Evolutionary conservation across 1,140 invertebrate genomes (phyloP).

Genomic region (Bombus terrestris): DNA sequence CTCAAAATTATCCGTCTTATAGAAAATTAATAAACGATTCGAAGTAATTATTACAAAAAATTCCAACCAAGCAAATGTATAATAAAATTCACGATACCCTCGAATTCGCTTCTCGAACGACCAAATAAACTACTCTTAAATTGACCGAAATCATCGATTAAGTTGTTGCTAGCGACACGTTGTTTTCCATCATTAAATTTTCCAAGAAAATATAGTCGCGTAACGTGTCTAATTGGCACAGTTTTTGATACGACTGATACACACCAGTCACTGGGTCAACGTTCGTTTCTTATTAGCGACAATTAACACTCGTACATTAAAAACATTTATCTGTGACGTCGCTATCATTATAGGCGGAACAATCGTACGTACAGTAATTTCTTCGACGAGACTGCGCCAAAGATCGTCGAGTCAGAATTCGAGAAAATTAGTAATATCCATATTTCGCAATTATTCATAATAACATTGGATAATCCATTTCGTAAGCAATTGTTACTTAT

Average conservation of each 20-base stretch:
- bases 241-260: constrained; percentile 43
- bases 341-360: constrained; percentile 43
- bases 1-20: background rate
- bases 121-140: background rate
- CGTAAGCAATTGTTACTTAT: too few species aligned
- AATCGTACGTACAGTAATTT: constrained; percentile 35
- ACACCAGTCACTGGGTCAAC: constrained; percentile 59
- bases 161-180: background rate
- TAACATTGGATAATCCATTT: too few species aligned
- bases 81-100: background rate
- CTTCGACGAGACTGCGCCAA: background rate
- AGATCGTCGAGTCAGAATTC: background rate
- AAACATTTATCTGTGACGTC: constrained; percentile 64
- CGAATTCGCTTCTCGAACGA: background rate
- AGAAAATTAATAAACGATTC: background rate
- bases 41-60: background rate
- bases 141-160: background rate
- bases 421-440: background rate
- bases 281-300: constrained; percentile 58
- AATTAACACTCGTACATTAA: constrained; percentile 59
- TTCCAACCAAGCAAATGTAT: background rate
- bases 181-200: background rate
- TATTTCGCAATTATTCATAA: too few species aligned
- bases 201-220: background rate
- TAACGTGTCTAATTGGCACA: constrained; percentile 45